Evolutionary conservation across 2,888 invertebrate species (phyloP).

Genomic region (Spialia ferax): DNA sequence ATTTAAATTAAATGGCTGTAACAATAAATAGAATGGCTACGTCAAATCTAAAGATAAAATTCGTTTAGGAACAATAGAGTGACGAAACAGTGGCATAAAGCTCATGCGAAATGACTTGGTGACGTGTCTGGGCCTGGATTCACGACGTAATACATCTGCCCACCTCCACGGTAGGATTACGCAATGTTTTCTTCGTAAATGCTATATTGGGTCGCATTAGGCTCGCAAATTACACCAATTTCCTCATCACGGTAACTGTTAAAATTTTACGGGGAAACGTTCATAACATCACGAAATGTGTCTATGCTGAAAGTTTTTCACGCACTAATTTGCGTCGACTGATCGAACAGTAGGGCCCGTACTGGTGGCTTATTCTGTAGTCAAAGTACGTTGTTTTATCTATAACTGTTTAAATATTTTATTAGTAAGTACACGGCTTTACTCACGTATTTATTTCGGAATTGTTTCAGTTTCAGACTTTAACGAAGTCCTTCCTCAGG

Average conservation of each 20-base stretch:
- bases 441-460: no score
- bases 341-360: conserved; percentile 42
- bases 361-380: not conserved
- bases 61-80: conserved; percentile 25
- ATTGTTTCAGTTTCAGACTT: no score
- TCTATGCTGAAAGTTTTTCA: conserved; percentile 55
- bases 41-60: conserved; percentile 31
- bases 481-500: no score
- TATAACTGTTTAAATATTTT: no score
- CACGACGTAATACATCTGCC: conserved; percentile 27
- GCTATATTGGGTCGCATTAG: conserved; percentile 51
- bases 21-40: conserved; percentile 8
- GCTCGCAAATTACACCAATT: conserved; percentile 56
- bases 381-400: not conserved
- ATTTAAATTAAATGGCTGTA: conserved; percentile 21
- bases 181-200: conserved; percentile 48
- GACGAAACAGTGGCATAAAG: conserved; percentile 30
- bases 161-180: conserved; percentile 41
- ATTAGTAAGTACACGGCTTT: no score
- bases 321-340: conserved; percentile 54
- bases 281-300: conserved; percentile 55
- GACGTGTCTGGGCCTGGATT: conserved; percentile 17
- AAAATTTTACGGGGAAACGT: conserved; percentile 55
- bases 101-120: conserved; percentile 32
- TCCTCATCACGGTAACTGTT: conserved; percentile 53